Base-by-base conservation (phyloP, 1,140 invertebrate species). In the Brachionus rotundiformis region DNA sequence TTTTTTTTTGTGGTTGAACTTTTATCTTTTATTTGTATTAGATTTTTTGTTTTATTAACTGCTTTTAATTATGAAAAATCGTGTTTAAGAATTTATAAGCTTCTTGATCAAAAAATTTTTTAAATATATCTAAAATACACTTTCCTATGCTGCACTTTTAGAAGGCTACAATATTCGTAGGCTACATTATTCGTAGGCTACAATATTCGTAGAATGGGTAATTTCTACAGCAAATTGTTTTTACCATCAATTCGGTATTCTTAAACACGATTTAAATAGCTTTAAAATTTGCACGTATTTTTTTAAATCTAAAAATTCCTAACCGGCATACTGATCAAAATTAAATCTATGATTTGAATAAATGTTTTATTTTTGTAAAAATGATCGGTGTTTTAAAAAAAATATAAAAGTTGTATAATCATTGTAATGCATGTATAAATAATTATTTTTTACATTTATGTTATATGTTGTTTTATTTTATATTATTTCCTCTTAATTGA, bases 311-410 rank as follows among this genome's bases (percentile, higher is more conserved):
- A 25, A 16, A 3, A 33, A 68, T 10, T 23, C 10, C 3, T 16
- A 19, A 33, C 36, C 27, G 3, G 8, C 16, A 33, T 6, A 19
- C 31, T 19, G 63, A 19, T 36, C 16, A 39, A 68, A 33, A n/a
- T 59, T 59, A 7, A 16, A 16, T 36, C 19, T 33, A 33, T 33
- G 0, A 68, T 6, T 33, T 33, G 5, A 33, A n/a, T 33, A 68
- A 2, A 31, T 19, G 3, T 19, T 11, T 33, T 68, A 8, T 16
- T 68, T 10, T 33, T 29, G 3, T 29, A 13, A 68, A n/a, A 36
- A 68, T 68, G 63, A 36, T 68, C 63, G 63, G 63, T 68, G 63
- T 68, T 68, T 68, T 68, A 68, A 68, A 68, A 68, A 36, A 33
- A 33, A 65, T 11, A 19, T 23, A 25, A 25, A 25, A 63, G 29